Evolutionary conservation across 2,888 invertebrate genomes (phyloP).

Genomic region (Drosophila anomalipes): DNA sequence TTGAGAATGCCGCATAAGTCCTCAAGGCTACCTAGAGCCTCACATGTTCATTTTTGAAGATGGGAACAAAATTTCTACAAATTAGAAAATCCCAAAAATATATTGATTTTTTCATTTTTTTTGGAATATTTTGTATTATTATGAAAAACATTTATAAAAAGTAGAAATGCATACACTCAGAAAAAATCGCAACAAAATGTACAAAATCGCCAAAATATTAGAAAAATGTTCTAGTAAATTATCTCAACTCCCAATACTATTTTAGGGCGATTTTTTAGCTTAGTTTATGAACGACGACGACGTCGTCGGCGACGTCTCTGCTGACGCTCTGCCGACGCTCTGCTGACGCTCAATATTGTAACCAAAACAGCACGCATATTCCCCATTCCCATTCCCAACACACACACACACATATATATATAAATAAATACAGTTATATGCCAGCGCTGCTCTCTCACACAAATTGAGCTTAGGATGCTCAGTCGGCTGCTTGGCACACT

Average conservation of each 20-base stretch:
- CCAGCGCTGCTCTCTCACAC: neutral
- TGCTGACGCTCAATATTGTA: too few species aligned
- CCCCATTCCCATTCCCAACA: neutral
- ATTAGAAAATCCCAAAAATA: neutral
- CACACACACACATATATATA: neutral
- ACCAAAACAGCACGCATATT: neutral
- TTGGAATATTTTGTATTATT: neutral
- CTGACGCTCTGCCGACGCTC: too few species aligned
- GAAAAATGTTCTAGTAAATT: too few species aligned
- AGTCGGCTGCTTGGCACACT: neutral
- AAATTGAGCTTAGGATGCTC: neutral
- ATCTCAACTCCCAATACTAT: neutral
- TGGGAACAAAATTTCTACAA: neutral
- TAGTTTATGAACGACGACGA: too few species aligned
- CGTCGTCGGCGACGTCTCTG: too few species aligned
- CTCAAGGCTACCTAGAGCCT: neutral
- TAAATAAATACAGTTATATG: neutral
- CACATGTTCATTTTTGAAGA: neutral
- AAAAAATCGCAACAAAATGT: too few species aligned
- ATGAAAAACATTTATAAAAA: neutral
- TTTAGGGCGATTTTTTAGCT: too few species aligned
- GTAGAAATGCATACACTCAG: neutral
- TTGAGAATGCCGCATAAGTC: neutral
- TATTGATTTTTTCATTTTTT: neutral
- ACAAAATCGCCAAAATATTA: too few species aligned